Percentiles rank a stretch among this genome's conserved stretches.
Evolutionary conservation across 2,113 vertebrate species (phyloP).

Genomic region (Phaethornis superciliosus): DNA sequence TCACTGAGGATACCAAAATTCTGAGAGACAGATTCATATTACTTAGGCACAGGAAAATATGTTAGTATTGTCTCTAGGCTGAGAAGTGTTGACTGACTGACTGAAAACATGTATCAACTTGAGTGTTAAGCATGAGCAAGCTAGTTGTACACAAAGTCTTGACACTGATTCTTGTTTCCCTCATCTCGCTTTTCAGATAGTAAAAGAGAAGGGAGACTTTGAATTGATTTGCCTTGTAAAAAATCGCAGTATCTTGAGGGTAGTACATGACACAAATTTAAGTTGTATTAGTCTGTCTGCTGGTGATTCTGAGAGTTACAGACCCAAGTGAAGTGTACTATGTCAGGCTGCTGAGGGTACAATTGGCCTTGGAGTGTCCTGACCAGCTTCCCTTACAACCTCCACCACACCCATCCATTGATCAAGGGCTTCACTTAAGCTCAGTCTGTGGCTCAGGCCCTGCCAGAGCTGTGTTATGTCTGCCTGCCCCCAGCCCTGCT

Average conservation of each 20-base stretch:
- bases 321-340: no score
- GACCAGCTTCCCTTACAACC: neutral
- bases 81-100: neutral
- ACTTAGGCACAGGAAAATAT: neutral
- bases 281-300: neutral
- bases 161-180: neutral
- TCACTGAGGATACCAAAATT: neutral
- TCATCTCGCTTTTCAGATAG: neutral
- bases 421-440: neutral
- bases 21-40: neutral
- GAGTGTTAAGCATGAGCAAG: neutral
- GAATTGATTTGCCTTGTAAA: neutral
- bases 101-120: neutral
- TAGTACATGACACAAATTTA: neutral
- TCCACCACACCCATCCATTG: neutral
- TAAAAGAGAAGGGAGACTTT: neutral
- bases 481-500: neutral
- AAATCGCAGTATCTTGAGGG: neutral
- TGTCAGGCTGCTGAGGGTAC: neutral
- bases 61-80: neutral
- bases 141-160: neutral
- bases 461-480: neutral
- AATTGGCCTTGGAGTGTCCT: neutral
- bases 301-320: neutral
- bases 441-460: neutral